Base-by-base conservation (phyloP, 2,113 vertebrate genomes). In the Tragelaphus strepsiceros region DNA sequence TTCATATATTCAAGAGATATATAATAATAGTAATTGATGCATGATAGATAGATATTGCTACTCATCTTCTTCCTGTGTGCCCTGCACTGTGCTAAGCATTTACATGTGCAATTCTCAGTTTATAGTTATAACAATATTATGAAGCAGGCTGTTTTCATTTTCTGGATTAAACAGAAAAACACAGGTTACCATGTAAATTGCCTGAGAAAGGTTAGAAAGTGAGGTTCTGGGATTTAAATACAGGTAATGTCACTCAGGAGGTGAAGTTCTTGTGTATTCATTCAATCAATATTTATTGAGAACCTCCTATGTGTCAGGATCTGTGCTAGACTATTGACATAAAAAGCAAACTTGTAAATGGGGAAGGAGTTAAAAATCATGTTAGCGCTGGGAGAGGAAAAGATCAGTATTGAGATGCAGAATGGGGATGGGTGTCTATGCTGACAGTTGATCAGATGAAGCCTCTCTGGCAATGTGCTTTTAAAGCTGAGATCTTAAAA, bases 341-440 rank as follows among this genome's bases (percentile, higher is more conserved):
- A 19, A 77, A 62, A 82, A 43, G 13, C 32, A 64, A 58, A n/a
- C 12, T 3, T 8, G 11, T 24, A 84, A 46, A 21, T 12, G 53
- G 11, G 28, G 16, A 90, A 46, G n/a, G 26, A 64, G 26, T 62
- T 89, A 46, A 22, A 77, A 71, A 49, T 62, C 14, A 3, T 46
- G 24, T 5, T 21, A 77, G 14, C 43, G 1, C 51, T 49, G 56
- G 51, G 35, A 67, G 49, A 6, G 28, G 49, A 51, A 59, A 56
- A 59, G 22, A 80, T 7, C 14, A 77, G 6, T 6, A 64, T 28
- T 85, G 24, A 86, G 49, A 59, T 67, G 8, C 4, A 90, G 39
- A n/a, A 64, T 53, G 59, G 32, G 4, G 1, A 0, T 6, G 49
- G 5, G 7, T 2, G 4, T 49, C 58, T 35, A 0, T n/a, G 64